These are phyloP conservation scores for Edolisoma coerulescens DNA, from an alignment of 2,113 vertebrate species.

Conservation along the genomic window DNA sequence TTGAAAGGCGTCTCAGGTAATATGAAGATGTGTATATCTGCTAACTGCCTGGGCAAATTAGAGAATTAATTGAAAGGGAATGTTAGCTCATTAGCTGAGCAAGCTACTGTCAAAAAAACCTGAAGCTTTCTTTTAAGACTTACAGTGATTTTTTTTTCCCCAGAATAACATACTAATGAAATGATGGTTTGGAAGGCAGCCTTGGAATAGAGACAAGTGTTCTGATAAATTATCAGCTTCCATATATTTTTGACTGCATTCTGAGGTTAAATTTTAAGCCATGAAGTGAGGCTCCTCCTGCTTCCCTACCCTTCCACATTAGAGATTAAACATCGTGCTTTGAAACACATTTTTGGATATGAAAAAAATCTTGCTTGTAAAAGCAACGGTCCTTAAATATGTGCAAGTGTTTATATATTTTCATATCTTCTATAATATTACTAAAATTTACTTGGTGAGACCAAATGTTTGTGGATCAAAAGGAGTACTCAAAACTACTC, in stretches of 20 bases:
- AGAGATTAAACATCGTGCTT: background rate
- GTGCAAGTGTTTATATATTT: background rate
- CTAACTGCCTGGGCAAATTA: slow-evolving; percentile 25
- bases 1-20: slow-evolving; percentile 9
- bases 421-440: background rate
- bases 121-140: background rate
- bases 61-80: slow-evolving; percentile 44
- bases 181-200: background rate
- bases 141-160: background rate
- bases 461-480: background rate
- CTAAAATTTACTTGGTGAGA: background rate
- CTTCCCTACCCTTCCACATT: background rate
- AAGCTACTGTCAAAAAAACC: background rate
- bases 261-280: background rate
- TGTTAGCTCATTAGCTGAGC: slow-evolving; percentile 3
- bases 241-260: background rate
- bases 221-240: background rate
- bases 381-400: background rate
- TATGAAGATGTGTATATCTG: background rate
- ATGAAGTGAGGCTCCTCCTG: background rate
- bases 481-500: background rate
- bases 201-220: background rate
- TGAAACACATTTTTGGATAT: background rate
- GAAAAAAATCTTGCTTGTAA: background rate
- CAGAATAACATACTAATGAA: background rate